Base-by-base conservation (phyloP, 53 echinoderm and acorn worm species). In the Paracentrotus lividus region DNA sequence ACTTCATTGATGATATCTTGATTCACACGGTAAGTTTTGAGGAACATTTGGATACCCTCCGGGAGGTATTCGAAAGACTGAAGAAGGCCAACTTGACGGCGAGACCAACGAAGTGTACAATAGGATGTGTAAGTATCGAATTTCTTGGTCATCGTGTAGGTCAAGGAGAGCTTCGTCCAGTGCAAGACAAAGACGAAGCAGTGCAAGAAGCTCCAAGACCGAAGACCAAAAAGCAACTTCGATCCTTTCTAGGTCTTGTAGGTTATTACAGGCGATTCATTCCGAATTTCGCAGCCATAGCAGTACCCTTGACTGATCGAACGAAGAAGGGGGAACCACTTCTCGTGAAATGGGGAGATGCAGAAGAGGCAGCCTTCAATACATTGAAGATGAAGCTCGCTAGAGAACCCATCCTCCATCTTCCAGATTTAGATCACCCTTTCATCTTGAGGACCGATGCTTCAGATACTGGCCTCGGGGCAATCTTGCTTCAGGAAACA, bases 1-100 rank as follows among this genome's bases (percentile, higher is more conserved):
- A 85, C 68, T 91, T 94, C 65, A 77, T 91, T 56, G 69, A 91
- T 20, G 91, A 91, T n/a, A 91, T 92, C 36, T 58, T 92, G 12
- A 42, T 92, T 57, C 92, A 92, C 92, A 92, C 92, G 24, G 54
- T 33, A 0, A 77, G 77, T 16, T 92, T 53, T 31, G 92, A 92
- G 59, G 92, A 92, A 40, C 92, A 92, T n/a, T 5, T 3, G 52
- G 27, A 23, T 49, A 78, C 42, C 18, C 54, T 92, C 57, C 16
- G 20, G 57, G 21, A 0, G 57, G 57, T 91, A 26, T 18, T 91
- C 0, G 69, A 69, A 18, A 0, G 91, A 69, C 49, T 91, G 34
- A 45, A n/a, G n/a, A n/a, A n/a, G n/a, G n/a, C n/a, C n/a, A n/a
- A n/a, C n/a, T n/a, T n/a, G n/a, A n/a, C n/a, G 51, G 91, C 47